A percentile compares a stretch with the other conserved stretches of the same genome.
These are phyloP conservation scores for Phenganax stokvisi DNA, from an alignment of 92 coral and sea anemone species.

Conservation along the genomic window DNA sequence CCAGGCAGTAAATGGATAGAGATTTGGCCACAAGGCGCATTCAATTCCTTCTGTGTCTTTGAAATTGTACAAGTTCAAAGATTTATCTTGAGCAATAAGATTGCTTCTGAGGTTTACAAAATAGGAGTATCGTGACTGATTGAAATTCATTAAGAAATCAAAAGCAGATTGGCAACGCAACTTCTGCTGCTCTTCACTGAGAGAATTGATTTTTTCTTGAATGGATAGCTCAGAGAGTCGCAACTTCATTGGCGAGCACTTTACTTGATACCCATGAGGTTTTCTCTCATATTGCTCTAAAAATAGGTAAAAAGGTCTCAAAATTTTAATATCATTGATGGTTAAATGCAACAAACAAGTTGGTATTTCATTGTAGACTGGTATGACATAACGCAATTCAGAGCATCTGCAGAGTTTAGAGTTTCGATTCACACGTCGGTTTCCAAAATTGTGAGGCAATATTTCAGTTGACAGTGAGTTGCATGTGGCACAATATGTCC, in stretches of 20 bases:
- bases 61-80: conserved; percentile 17
- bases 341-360: not conserved
- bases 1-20: conserved; percentile 39
- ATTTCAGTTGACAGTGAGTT: not conserved
- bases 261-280: conserved; percentile 37
- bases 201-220: not conserved
- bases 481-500: no score
- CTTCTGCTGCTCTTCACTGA: not conserved
- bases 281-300: not conserved
- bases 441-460: not conserved
- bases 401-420: not conserved
- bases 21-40: conserved; percentile 45
- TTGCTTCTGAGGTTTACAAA: not conserved
- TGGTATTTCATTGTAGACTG: not conserved
- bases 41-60: conserved; percentile 34
- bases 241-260: not conserved
- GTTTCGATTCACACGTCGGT: not conserved
- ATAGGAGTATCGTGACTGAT: not conserved
- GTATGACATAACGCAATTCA: not conserved
- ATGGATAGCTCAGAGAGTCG: not conserved
- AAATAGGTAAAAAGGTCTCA: conserved; percentile 39
- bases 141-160: not conserved
- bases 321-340: not conserved
- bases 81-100: not conserved
- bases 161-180: not conserved